Evolutionary conservation across 2,113 vertebrate genomes (phyloP).

Genomic region (Pardalotus punctatus): DNA sequence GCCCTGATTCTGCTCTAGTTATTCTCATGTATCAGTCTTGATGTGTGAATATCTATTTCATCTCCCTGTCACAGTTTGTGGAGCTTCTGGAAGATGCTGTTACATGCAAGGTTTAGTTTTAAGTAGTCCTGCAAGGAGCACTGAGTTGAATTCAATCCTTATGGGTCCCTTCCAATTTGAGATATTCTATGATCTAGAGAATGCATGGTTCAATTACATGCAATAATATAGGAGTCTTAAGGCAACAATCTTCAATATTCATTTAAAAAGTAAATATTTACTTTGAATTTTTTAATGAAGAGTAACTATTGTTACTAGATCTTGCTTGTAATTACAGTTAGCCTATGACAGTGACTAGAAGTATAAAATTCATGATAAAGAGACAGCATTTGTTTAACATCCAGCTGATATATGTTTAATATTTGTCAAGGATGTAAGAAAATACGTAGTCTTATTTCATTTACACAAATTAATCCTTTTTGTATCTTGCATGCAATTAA

Average conservation of each 20-base stretch:
- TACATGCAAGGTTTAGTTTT: background rate
- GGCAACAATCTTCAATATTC: background rate
- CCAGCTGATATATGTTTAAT: background rate
- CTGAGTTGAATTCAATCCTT: background rate
- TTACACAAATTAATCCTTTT: background rate
- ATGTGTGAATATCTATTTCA: background rate
- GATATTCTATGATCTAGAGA: background rate
- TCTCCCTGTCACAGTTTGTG: background rate
- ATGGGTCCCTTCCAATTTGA: background rate
- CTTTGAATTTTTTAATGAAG: background rate
- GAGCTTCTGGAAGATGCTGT: background rate
- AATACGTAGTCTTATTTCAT: background rate
- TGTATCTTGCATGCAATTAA: background rate
- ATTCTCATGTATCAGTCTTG: background rate
- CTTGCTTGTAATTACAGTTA: conserved; percentile 11
- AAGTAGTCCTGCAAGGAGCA: background rate
- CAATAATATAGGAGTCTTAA: background rate
- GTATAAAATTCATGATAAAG: background rate
- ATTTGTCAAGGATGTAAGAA: conserved; percentile 13
- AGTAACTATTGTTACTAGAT: background rate
- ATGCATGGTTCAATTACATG: background rate
- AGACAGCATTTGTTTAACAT: conserved; percentile 23
- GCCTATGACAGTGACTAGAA: background rate
- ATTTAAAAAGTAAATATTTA: background rate
- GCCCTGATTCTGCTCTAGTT: background rate